Base-by-base conservation (phyloP, 2,888 invertebrate species). In the Tetranychus piercei region DNA sequence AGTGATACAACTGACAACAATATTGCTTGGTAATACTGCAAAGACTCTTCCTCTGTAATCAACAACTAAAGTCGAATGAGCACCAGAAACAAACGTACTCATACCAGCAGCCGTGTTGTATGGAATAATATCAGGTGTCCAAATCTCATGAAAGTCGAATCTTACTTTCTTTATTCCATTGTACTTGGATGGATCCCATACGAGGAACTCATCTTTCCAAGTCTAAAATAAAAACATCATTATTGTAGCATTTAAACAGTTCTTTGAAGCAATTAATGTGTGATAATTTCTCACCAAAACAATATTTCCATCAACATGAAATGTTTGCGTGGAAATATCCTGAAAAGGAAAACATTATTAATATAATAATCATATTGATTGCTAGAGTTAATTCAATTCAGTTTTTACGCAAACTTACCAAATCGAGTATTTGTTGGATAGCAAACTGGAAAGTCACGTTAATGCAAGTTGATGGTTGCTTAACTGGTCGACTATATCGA, bases 201-300 rank as follows among this genome's bases (percentile, higher is more conserved):
- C 22, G 11, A 73, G 65, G 2, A 44, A 44, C 23, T 73, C 73
- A 44, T 73, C 73, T 18, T 55, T 64, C 73, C 73, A 73, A 7
- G 15, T 15, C 71, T 71, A 5, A n/a, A 71, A 71, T n/a, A 44
- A 44, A 15, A 34, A 43, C 4, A 71, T 20, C 9, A 4, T 44
- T 44, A 4, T 15, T 9, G 22, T 18, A 71, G 45, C 5, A 44
- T 71, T 20, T 15, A 55, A 55, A 55, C 55, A 55, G 0, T 7
- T 55, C 55, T 15, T 15, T 15, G 7, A 55, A 9, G 3, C 9
- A 7, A 55, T 2, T 34, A 1, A 9, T 0, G 34, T 1, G 6
- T 11, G 15, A 44, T 1, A 15, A n/a, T 43, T n/a, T 18, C 72
- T 72, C n/a, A 73, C 73, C 23, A 73, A 23, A 8, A 64, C 7